These are phyloP conservation scores for Calyptommatus sinebrachiatus DNA, from an alignment of 2,113 vertebrate genomes.

Conservation along the genomic window DNA sequence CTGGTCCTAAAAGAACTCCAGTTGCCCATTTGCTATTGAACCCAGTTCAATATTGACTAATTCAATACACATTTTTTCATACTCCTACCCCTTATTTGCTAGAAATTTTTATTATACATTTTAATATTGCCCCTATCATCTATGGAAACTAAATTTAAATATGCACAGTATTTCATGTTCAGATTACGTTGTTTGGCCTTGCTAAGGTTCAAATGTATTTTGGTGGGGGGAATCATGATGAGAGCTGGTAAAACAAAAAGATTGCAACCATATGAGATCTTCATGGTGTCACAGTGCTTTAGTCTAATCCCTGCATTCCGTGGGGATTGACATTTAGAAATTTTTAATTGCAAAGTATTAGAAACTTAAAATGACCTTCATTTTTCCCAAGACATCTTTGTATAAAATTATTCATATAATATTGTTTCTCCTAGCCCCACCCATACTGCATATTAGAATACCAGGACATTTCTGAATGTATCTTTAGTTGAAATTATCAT, in stretches of 20 bases:
- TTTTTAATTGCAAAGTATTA: neutral
- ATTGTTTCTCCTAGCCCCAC: neutral
- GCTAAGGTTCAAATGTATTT: neutral
- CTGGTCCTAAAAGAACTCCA: too few species aligned
- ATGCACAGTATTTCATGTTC: neutral
- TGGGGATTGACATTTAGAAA: neutral
- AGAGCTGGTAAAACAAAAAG: neutral
- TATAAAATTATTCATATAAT: neutral
- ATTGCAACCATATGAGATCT: neutral
- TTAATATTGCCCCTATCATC: neutral
- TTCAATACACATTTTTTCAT: neutral
- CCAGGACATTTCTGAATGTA: neutral
- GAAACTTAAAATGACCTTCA: slow-evolving; percentile 4
- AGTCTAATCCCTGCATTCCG: neutral
- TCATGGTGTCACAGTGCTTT: neutral
- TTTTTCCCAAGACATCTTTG: neutral
- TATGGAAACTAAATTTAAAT: neutral
- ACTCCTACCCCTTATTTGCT: neutral
- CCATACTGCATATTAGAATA: neutral
- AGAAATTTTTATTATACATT: neutral
- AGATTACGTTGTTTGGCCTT: neutral
- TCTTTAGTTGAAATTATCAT: neutral
- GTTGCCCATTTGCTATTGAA: too few species aligned
- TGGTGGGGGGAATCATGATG: neutral
- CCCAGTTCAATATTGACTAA: neutral